Conservation (phyloP, 2,888 invertebrate species). For the Melanargia galathea region DNA sequence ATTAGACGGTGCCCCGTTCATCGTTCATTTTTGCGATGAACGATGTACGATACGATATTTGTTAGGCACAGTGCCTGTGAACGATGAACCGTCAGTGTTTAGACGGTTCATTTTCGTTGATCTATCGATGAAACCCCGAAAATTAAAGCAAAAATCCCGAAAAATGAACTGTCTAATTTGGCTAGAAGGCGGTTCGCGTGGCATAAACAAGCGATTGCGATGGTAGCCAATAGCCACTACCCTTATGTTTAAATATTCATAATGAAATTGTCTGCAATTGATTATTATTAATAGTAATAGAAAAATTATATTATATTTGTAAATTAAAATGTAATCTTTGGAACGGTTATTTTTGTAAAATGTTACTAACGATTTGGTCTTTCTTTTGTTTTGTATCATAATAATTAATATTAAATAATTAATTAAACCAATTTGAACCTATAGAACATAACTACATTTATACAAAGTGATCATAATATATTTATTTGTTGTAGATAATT, state of each 20-base stretch:
- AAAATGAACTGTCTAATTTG: too few relatives aligned
- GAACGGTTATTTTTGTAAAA: background rate
- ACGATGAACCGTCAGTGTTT: too few relatives aligned
- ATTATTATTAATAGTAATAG: background rate
- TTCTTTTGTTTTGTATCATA: background rate
- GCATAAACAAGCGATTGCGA: too few relatives aligned
- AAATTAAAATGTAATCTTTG: background rate
- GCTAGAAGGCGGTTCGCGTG: too few relatives aligned
- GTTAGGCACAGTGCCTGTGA: too few relatives aligned
- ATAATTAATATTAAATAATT: background rate
- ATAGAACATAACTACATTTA: conserved; percentile 20
- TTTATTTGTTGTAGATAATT: conserved; percentile 34
- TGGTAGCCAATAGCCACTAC: too few relatives aligned
- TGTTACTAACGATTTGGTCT: background rate
- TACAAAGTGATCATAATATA: conserved; percentile 37
- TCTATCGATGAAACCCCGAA: too few relatives aligned
- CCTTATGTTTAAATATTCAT: background rate
- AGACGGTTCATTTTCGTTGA: too few relatives aligned
- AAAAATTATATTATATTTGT: background rate
- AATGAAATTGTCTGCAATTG: conserved; percentile 6
- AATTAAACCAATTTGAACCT: conserved; percentile 5
- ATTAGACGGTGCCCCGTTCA: too few relatives aligned
- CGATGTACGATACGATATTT: too few relatives aligned
- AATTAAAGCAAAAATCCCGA: too few relatives aligned
- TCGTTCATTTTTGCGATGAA: too few relatives aligned